Evolutionary conservation across 1,140 invertebrate genomes (phyloP), one percentile per base, ranked within the genome.

Genomic region (Drosophila neocordata): DNA sequence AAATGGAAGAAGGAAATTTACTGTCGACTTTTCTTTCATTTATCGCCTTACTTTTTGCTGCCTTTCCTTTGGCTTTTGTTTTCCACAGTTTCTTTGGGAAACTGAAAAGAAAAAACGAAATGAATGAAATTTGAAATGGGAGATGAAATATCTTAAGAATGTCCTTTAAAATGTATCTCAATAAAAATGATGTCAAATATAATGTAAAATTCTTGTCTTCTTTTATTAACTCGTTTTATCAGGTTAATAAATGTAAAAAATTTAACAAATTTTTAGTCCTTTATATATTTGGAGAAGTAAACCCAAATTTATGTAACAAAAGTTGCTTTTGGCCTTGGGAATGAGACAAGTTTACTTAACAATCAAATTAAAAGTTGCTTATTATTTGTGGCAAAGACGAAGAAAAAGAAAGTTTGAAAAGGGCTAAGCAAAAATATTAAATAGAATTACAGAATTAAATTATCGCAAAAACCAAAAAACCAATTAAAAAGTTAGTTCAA

Each of bases 391-490:
- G 53, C 31, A 18, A 56, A 18, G 31, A n/a, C 27, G 7, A 31
- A 12, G 34, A 44, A 15, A 12, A 2, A n/a, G n/a, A 12, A 8
- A 41, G 20, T 9, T 12, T 20, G 12, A n/a, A 11, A 22, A 34
- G 35, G 57, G 31, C 15, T 9, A 15, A 20, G 55, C 8, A 20
- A 18, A 65, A 65, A 73, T 73, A 74, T 74, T 52, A 74, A 74
- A 74, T 57, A 73, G 56, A 74, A 67, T 74, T 74, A 74, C 51
- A 41, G 60, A 73, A 74, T 74, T 73, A 61, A 73, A 67, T 67
- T 67, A 61, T 34, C 60, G 59, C 18, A 35, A 55, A 31, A 55
- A 55, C 72, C 15, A 51, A 38, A 31, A 48, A 73, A 73, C 60
- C 63, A 73, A 59, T 73, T 73, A 73, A 66, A 73, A 73, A 73